Evolutionary conservation across 2,113 vertebrate genomes (phyloP).

Genomic region (Falco punctatus): DNA sequence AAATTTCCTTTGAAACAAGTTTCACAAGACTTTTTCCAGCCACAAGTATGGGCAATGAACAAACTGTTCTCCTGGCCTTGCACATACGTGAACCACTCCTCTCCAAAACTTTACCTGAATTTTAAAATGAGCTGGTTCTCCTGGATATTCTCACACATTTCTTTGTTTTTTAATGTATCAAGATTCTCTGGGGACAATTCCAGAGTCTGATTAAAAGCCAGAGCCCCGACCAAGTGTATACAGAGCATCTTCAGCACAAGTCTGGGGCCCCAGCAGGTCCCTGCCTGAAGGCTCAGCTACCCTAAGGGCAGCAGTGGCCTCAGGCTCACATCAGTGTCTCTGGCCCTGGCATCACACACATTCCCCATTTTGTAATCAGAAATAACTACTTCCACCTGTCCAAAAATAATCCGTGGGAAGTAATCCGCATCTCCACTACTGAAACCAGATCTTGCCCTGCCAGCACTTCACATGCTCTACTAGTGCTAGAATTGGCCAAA

Average conservation of each 20-base stretch:
- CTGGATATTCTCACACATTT: not conserved
- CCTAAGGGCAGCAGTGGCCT: not conserved
- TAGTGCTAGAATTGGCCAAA: not conserved
- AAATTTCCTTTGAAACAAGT: not conserved
- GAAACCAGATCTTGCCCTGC: not conserved
- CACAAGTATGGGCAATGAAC: not conserved
- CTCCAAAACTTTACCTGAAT: not conserved
- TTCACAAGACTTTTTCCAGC: not conserved
- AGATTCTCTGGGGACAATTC: not conserved
- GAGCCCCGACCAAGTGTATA: fast-evolving
- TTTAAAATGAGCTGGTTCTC: not conserved
- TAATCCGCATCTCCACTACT: not conserved
- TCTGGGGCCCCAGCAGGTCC: not conserved
- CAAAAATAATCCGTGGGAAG: not conserved
- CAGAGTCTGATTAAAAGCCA: not conserved
- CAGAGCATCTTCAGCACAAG: not conserved
- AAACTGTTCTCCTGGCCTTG: not conserved
- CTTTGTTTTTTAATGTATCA: not conserved
- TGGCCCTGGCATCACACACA: not conserved
- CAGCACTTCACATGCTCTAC: not conserved
- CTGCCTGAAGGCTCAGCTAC: not conserved
- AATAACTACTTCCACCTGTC: not conserved
- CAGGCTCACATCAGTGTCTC: not conserved
- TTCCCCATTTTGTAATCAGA: not conserved
- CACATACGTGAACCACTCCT: not conserved